Conservation (phyloP, 2,797 vertebrate genomes). For the Helicolenus hilgendorfi region DNA sequence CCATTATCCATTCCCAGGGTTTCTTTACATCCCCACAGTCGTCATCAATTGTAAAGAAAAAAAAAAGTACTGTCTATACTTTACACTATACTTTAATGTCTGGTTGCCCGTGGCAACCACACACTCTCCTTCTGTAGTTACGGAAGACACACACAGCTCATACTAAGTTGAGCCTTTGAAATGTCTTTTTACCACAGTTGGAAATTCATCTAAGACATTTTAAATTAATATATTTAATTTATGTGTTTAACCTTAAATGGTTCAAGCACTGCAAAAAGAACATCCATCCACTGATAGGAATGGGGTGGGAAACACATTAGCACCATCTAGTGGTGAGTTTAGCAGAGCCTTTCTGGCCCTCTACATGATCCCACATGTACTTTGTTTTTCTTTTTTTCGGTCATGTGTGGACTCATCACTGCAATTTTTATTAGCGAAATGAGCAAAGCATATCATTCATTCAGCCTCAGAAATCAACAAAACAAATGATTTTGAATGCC, state of each 20-base stretch:
- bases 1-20: constrained; percentile 18
- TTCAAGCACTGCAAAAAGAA: constrained; percentile 4
- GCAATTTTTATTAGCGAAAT: neutral
- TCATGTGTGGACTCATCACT: neutral
- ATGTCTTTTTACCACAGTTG: neutral
- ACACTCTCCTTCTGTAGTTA: neutral
- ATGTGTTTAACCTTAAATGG: constrained; percentile 18
- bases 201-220: neutral
- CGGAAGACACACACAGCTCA: neutral
- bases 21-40: neutral
- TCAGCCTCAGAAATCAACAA: neutral
- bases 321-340: constrained; percentile 82
- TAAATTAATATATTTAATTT: neutral
- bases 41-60: constrained; percentile 11
- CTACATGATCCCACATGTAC: neutral
- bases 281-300: neutral
- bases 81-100: constrained; percentile 29
- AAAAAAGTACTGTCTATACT: neutral
- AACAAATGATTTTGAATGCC: neutral
- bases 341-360: constrained; percentile 28
- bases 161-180: neutral
- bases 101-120: constrained; percentile 50
- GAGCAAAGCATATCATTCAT: neutral
- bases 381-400: no score
- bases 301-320: constrained; percentile 69